Conservation (phyloP, 2,888 invertebrate species). For the Diogma glabrata region DNA sequence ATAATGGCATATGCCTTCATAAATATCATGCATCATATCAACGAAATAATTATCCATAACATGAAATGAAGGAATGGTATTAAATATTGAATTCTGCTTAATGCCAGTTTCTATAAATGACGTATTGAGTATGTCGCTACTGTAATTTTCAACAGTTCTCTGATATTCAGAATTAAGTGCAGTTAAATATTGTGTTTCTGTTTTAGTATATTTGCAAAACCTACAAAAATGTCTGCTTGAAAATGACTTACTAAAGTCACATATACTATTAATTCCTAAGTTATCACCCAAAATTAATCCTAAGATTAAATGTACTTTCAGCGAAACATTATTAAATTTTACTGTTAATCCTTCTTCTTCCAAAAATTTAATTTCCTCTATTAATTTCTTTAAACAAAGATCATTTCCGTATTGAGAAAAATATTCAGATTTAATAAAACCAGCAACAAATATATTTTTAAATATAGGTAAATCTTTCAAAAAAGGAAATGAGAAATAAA, state of each 20-base stretch:
- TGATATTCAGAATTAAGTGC: conserved; percentile 13
- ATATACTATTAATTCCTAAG: conserved; percentile 14
- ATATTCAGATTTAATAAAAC: background rate
- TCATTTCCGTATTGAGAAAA: conserved; percentile 16
- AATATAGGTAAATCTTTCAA: background rate
- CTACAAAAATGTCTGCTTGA: too few species aligned
- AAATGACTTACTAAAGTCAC: too few species aligned
- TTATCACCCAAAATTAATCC: conserved; percentile 18
- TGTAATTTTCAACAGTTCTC: conserved; percentile 17
- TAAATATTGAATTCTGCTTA: too few species aligned
- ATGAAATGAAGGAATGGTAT: too few species aligned
- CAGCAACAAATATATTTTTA: background rate
- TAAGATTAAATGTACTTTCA: conserved; percentile 15
- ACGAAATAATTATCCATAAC: too few species aligned
- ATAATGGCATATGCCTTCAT: conserved; percentile 20
- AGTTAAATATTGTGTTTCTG: too few species aligned
- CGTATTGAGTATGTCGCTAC: conserved; percentile 12
- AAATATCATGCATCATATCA: conserved; percentile 23
- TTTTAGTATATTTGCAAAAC: too few species aligned
- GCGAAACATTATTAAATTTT: conserved; percentile 8
- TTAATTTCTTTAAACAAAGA: conserved; percentile 20
- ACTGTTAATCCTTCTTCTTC: conserved; percentile 19
- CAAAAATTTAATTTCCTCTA: conserved; percentile 21
- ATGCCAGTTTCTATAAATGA: conserved; percentile 18
- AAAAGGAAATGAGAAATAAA: conserved; percentile 13